phyloP scores from a whole-genome alignment of 2,797 vertebrate genomes.

The Leucoraja ocellata region DNA sequence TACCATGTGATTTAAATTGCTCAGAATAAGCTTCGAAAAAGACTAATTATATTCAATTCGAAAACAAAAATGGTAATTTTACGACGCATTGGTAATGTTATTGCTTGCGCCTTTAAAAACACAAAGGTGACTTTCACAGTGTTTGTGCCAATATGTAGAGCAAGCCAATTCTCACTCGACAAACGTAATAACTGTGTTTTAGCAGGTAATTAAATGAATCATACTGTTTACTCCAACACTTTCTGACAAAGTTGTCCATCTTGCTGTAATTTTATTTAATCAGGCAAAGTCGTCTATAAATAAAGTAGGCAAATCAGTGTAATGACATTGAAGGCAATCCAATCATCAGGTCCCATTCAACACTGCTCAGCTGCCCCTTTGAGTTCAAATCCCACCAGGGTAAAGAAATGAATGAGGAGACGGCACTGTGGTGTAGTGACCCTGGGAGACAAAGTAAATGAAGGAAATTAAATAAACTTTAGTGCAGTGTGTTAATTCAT shows the following conservation, averaged over 20 bases:
- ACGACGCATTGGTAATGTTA: not conserved
- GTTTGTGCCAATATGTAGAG: not conserved
- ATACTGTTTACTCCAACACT: constrained; percentile 17
- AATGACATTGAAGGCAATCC: not conserved
- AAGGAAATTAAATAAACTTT: not conserved
- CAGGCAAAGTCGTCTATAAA: constrained; percentile 13
- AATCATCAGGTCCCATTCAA: not conserved
- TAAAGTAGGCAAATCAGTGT: constrained; percentile 32
- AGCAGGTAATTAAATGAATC: constrained; percentile 29
- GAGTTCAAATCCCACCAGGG: constrained; percentile 6
- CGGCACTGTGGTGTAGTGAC: not conserved
- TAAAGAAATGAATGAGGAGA: not conserved
- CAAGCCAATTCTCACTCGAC: not conserved
- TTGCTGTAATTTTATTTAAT: constrained; percentile 21
- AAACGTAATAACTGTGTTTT: constrained; percentile 10
- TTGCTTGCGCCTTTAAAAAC: not conserved
- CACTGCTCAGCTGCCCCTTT: not conserved
- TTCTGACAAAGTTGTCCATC: constrained; percentile 24
- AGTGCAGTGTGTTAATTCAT: constrained; percentile 16
- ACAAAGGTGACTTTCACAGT: not conserved
- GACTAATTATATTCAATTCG: not conserved
- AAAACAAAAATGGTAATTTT: not conserved
- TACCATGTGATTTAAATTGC: not conserved
- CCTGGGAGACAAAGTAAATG: not conserved
- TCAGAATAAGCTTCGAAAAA: not conserved